These are phyloP conservation scores for Drosophila seguyi DNA, from an alignment of 1,140 invertebrate genomes.

Conservation along the genomic window DNA sequence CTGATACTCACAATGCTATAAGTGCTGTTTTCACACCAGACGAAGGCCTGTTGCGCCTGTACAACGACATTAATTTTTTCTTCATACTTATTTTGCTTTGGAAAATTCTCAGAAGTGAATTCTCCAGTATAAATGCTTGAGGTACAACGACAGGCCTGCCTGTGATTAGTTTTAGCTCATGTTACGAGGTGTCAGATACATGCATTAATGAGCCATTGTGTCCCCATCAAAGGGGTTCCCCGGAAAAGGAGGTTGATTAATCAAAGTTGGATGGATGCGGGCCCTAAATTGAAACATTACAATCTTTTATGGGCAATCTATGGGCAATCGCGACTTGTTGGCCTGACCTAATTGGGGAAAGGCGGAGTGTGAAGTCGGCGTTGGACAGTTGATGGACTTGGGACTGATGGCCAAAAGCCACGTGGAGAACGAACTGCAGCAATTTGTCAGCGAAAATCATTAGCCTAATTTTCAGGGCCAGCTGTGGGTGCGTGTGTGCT, in stretches of 20 bases:
- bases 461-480: slow-evolving; percentile 72
- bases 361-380: slow-evolving; percentile 7
- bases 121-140: background rate
- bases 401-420: slow-evolving; percentile 63
- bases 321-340: slow-evolving; percentile 47
- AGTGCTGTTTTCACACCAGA: slow-evolving; percentile 9
- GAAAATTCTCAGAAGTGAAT: background rate
- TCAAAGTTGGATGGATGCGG: slow-evolving; percentile 47
- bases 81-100: slow-evolving; percentile 51
- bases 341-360: slow-evolving; percentile 29
- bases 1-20: slow-evolving; percentile 50
- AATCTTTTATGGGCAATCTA: slow-evolving; percentile 54
- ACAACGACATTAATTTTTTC: slow-evolving; percentile 24
- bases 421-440: slow-evolving; percentile 71
- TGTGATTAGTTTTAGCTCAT: slow-evolving; percentile 6
- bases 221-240: slow-evolving; percentile 9
- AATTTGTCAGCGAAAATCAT: slow-evolving; percentile 78
- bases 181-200: slow-evolving; percentile 16
- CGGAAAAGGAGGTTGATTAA: slow-evolving; percentile 31
- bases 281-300: slow-evolving; percentile 52
- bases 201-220: slow-evolving; percentile 47
- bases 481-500: slow-evolving; percentile 58
- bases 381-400: slow-evolving; percentile 23
- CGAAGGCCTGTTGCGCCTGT: slow-evolving; percentile 28
- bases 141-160: slow-evolving; percentile 1